These are phyloP conservation scores for Carassius auratus DNA, from an alignment of 2,113 vertebrate species.

Conservation along the genomic window DNA sequence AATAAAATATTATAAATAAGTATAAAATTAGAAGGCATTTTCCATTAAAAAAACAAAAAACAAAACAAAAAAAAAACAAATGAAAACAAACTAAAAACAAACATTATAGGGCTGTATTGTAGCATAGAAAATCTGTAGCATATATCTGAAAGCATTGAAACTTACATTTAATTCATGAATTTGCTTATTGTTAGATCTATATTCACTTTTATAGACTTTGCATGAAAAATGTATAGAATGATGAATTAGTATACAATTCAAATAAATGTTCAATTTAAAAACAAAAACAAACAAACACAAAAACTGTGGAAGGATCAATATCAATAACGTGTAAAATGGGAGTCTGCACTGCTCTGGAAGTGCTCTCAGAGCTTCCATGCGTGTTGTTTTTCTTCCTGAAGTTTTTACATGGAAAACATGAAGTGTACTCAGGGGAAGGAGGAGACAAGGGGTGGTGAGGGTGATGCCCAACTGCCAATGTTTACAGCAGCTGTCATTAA, in stretches of 20 bases:
- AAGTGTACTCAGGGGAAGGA: slow-evolving; percentile 61
- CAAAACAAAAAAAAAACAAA: too few species aligned
- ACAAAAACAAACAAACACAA: neutral
- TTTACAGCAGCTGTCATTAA: slow-evolving; percentile 68
- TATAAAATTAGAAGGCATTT: neutral
- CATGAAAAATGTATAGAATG: neutral
- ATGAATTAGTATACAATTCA: neutral
- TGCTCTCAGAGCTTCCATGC: neutral
- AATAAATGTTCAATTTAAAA: neutral
- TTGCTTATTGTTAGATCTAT: too few species aligned
- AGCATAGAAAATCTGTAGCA: neutral
- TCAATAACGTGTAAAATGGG: neutral
- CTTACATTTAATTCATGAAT: neutral
- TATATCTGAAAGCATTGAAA: neutral
- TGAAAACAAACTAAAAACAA: neutral
- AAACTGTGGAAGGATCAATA: neutral
- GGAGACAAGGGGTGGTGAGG: slow-evolving; percentile 53
- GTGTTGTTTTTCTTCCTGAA: slow-evolving; percentile 29
- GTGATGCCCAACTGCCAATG: slow-evolving; percentile 66
- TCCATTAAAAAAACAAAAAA: neutral
- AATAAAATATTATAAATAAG: neutral
- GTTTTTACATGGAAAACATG: slow-evolving; percentile 50
- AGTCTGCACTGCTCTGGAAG: neutral
- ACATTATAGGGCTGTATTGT: neutral
- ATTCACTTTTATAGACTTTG: neutral